A percentile compares a stretch with the other conserved stretches of the same genome.
Evolutionary conservation across 1,140 invertebrate genomes (phyloP).

Genomic region (Panonychus citri): DNA sequence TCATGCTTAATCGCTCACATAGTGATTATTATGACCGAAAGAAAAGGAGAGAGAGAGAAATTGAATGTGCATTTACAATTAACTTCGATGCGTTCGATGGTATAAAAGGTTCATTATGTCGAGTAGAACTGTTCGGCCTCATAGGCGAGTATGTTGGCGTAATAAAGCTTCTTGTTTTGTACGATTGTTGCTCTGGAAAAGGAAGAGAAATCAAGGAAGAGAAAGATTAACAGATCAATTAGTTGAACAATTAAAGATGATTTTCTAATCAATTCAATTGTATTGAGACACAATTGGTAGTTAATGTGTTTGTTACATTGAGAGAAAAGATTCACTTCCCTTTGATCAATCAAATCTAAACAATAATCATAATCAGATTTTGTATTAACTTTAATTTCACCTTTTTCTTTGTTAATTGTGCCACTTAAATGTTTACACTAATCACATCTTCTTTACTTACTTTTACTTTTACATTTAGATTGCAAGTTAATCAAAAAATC

Average conservation of each 20-base stretch:
- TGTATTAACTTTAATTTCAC: no score
- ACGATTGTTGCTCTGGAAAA: conserved; percentile 14
- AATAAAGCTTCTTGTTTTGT: conserved; percentile 5
- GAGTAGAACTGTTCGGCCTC: conserved; percentile 1
- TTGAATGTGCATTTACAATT: not conserved
- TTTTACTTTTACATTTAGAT: no score
- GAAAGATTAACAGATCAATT: not conserved
- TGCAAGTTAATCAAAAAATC: no score
- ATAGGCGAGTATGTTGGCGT: conserved; percentile 5
- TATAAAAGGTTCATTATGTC: not conserved
- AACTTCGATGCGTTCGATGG: not conserved
- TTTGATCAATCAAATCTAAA: no score
- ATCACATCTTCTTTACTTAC: no score
- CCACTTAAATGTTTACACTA: no score
- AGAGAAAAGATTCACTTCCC: no score
- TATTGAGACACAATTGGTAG: no score
- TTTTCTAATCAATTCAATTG: no score
- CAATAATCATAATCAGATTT: no score
- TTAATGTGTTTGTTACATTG: no score
- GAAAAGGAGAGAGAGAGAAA: not conserved
- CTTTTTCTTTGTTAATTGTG: no score
- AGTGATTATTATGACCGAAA: not conserved
- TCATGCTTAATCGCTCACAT: not conserved
- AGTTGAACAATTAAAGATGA: not conserved
- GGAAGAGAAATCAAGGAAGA: not conserved